Evolutionary conservation across 2,888 invertebrate species (phyloP), one percentile per base, ranked within the genome.

Genomic region (Scrobipalpa atriplicella): DNA sequence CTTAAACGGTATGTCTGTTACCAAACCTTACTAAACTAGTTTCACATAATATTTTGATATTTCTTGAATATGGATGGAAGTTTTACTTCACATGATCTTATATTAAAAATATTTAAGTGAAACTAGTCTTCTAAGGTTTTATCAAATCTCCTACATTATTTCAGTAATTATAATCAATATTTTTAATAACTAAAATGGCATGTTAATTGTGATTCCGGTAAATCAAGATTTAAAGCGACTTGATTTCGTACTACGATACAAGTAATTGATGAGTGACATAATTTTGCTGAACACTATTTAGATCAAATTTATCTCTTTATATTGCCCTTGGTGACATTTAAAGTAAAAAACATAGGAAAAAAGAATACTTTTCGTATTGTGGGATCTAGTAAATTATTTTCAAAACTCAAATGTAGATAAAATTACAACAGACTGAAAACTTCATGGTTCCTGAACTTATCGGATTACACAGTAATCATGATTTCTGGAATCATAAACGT

Each of bases 141-240:
- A 19, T 9, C 18, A 52, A 52, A 19, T 18, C 51, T 13, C 13
- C 13, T 51, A 18, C 19, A 19, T 52, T 19, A 19, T 52, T 19
- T 52, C 52, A 52, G 9, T 16, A n/a, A 47, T 47, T 10, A 47
- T 47, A 16, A 47, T n/a, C n/a, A 47, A n/a, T 47, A 47, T 16
- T n/a, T 10, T 47, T n/a, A 47, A 7, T 3, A 47, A 47, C 43
- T 47, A 47, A 16, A n/a, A 21, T 54, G 54, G 21, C 18, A 54
- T 36, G 29, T 16, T 60, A 60, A 16, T 60, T 60, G 60, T 60
- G 60, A 60, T 60, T 38, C 60, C 38, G 60, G 58, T 16, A 16
- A 13, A 60, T 38, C n/a, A 60, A 38, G 16, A 60, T 19, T 54
- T 16, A 18, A 54, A 19, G 16, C 6, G 18, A 19, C 52, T 54